phyloP scores from a whole-genome alignment of 2,113 vertebrate genomes.

The Ovis canadensis region DNA sequence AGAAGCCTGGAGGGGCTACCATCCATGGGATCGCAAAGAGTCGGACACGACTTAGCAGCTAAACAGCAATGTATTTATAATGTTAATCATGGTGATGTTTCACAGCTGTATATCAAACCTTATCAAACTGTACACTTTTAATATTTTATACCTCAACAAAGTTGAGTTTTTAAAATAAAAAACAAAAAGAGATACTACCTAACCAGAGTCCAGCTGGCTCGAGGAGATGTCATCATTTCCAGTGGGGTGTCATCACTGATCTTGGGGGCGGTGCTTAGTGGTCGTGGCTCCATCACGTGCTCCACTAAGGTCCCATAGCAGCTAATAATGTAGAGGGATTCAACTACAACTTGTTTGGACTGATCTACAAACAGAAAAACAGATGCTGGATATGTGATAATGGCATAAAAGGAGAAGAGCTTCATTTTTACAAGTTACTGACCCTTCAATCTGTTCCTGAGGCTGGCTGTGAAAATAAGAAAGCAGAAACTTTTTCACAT shows the following conservation, averaged over 20 bases:
- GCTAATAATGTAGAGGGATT: slow-evolving; percentile 94
- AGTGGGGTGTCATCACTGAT: slow-evolving; percentile 96
- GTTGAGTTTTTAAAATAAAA: neutral
- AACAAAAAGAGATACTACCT: slow-evolving; percentile 80
- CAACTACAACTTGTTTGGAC: slow-evolving; percentile 92
- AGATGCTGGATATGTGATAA: neutral
- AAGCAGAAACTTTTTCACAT: neutral
- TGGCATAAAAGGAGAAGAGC: neutral
- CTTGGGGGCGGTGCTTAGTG: slow-evolving; percentile 92
- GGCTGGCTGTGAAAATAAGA: neutral
- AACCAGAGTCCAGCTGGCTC: slow-evolving; percentile 94
- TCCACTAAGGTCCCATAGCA: slow-evolving; percentile 97
- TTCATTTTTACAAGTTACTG: neutral
- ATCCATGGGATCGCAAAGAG: neutral
- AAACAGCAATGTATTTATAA: neutral
- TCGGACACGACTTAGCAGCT: neutral
- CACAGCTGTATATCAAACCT: neutral
- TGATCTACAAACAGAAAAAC: slow-evolving; percentile 84
- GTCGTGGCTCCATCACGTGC: slow-evolving; percentile 93
- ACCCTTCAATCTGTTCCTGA: neutral
- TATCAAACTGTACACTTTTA: neutral
- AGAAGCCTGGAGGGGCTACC: neutral
- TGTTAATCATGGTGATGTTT: neutral
- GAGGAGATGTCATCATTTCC: slow-evolving; percentile 92
- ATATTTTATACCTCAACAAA: neutral